phyloP scores from a whole-genome alignment of 2,888 invertebrate species.

The Ommatoiulus sabulosus region DNA sequence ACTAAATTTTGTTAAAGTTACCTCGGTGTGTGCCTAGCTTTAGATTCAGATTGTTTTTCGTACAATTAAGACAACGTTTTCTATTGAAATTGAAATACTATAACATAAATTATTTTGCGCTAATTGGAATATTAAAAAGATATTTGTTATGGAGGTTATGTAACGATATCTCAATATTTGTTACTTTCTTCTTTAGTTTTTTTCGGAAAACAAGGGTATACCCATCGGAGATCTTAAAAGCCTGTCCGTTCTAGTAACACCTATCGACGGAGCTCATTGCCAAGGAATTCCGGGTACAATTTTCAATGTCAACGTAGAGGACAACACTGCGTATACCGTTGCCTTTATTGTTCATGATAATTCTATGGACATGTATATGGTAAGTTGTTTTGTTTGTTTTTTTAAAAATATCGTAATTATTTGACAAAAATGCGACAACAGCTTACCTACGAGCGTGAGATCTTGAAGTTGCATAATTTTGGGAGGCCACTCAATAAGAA shows the following conservation, averaged over 20 bases:
- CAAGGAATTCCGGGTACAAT: neutral
- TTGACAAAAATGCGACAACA: too few species aligned
- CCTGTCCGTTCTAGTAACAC: neutral
- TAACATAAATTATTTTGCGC: neutral
- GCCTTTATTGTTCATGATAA: neutral
- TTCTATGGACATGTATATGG: neutral
- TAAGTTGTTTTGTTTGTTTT: slow-evolving; percentile 8
- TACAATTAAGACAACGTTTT: too few species aligned
- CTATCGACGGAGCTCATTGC: neutral
- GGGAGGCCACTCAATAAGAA: too few species aligned
- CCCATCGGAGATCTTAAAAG: neutral
- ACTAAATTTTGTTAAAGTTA: too few species aligned
- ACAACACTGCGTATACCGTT: neutral
- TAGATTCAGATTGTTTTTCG: neutral
- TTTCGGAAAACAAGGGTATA: neutral
- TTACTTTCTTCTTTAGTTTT: neutral
- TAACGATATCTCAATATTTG: too few species aligned
- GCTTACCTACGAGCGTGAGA: too few species aligned
- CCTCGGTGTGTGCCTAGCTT: too few species aligned
- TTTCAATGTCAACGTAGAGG: neutral
- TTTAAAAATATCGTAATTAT: neutral
- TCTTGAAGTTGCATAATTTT: too few species aligned
- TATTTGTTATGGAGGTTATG: too few species aligned
- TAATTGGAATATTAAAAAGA: too few species aligned
- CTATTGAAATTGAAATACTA: too few species aligned